Evolutionary conservation across 2,797 vertebrate species (phyloP).

Genomic region (Coregonus sp.): DNA sequence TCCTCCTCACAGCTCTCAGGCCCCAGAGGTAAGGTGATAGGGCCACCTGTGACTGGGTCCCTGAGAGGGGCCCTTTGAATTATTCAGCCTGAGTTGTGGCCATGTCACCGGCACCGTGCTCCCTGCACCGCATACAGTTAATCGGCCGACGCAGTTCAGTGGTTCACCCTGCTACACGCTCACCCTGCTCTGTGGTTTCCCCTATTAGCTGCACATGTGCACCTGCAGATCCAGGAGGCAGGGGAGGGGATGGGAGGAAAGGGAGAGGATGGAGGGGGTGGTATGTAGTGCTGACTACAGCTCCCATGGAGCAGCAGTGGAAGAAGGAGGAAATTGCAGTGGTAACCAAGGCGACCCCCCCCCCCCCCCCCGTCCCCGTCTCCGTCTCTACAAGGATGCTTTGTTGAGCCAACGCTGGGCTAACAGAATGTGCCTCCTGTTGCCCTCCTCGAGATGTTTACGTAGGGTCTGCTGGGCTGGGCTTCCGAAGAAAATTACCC

Average conservation of each 20-base stretch:
- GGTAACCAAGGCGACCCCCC: neutral
- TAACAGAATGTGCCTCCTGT: neutral
- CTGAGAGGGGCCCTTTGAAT: constrained; percentile 52
- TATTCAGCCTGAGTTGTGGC: constrained; percentile 43
- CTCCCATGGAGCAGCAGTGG: neutral
- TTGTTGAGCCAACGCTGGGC: neutral
- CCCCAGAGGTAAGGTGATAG: constrained; percentile 51
- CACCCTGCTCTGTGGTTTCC: constrained; percentile 22
- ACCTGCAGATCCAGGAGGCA: constrained; percentile 7
- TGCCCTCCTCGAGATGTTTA: neutral
- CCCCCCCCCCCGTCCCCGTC: neutral
- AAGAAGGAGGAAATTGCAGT: neutral
- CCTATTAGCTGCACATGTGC: constrained; percentile 21
- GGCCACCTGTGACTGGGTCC: constrained; percentile 29
- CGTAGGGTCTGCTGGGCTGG: neutral
- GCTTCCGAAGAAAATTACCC: neutral
- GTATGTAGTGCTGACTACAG: neutral
- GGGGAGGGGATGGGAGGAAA: neutral
- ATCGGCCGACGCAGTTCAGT: constrained; percentile 23
- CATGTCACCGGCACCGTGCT: neutral
- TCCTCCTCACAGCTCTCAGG: constrained; percentile 21
- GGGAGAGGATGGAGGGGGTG: neutral
- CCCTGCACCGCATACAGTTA: constrained; percentile 9
- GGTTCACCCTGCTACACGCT: constrained; percentile 18
- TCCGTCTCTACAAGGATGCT: neutral